A percentile compares a stretch with the other conserved stretches of the same genome.
Evolutionary conservation across 2,113 vertebrate genomes (phyloP).

Genomic region (Chloropsis hardwickii): DNA sequence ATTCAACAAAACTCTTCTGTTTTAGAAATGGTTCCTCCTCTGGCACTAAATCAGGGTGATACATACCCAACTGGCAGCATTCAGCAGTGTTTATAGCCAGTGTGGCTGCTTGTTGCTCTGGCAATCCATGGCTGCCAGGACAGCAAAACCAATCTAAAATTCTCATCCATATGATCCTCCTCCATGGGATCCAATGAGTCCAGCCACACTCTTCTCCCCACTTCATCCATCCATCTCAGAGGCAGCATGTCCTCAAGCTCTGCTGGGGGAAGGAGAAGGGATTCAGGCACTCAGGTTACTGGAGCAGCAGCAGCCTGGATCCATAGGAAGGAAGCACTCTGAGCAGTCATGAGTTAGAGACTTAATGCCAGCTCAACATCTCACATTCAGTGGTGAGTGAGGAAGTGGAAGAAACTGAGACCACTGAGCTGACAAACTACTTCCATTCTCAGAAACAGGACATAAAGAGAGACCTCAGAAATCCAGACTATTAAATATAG

Average conservation of each 20-base stretch:
- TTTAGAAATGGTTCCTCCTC: background rate
- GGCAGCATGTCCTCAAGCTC: background rate
- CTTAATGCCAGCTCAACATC: background rate
- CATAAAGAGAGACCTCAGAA: constrained; percentile 32
- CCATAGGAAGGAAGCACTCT: background rate
- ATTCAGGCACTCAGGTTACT: accelerated
- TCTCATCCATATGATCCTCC: background rate
- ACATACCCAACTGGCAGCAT: background rate
- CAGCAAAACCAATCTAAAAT: background rate
- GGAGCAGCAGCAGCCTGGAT: background rate
- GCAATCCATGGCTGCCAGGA: background rate
- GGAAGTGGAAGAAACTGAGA: constrained; percentile 23
- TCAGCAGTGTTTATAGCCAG: background rate
- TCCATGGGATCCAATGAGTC: background rate
- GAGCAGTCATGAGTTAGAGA: background rate
- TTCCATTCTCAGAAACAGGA: background rate
- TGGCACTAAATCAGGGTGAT: background rate
- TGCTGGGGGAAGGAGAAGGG: background rate
- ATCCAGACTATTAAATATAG: background rate
- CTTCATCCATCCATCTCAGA: background rate
- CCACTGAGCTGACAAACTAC: background rate
- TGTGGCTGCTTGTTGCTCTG: background rate
- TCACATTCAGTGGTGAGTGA: background rate
- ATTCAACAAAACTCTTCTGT: background rate
- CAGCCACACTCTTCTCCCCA: background rate